phyloP scores from a whole-genome alignment of 35 echinoderm and acorn worm genomes.

The Apostichopus japonicus region DNA sequence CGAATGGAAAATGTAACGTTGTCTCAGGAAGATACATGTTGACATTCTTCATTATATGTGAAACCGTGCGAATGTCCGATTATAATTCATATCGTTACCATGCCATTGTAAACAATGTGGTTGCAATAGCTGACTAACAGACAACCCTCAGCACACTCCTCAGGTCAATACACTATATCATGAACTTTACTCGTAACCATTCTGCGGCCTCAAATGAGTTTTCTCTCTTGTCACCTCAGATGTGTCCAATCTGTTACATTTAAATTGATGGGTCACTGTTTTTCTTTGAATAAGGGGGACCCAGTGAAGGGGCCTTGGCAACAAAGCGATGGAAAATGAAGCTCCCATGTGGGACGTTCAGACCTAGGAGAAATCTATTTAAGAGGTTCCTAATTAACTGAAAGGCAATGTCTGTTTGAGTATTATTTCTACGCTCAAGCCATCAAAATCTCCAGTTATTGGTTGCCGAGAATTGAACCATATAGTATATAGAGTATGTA shows the following conservation, averaged over 20 bases:
- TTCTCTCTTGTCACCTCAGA: constrained; percentile 21
- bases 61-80: no score
- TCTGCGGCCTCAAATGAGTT: constrained; percentile 10
- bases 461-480: no score
- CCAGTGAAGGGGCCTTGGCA: constrained; percentile 7
- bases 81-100: no score
- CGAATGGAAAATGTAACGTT: no score
- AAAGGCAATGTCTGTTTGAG: constrained; percentile 18
- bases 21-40: no score
- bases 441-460: constrained; percentile 14
- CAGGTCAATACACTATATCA: constrained; percentile 2
- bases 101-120: no score
- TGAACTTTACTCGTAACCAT: neutral
- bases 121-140: no score
- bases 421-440: constrained; percentile 5
- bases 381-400: constrained; percentile 23
- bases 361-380: constrained; percentile 9
- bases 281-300: constrained; percentile 12
- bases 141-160: neutral
- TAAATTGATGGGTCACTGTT: constrained; percentile 19
- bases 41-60: no score
- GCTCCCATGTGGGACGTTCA: neutral
- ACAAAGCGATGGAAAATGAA: constrained; percentile 18
- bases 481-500: no score
- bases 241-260: constrained; percentile 23